Conservation (phyloP, 2,113 vertebrate genomes). For the Pedionomus torquatus region DNA sequence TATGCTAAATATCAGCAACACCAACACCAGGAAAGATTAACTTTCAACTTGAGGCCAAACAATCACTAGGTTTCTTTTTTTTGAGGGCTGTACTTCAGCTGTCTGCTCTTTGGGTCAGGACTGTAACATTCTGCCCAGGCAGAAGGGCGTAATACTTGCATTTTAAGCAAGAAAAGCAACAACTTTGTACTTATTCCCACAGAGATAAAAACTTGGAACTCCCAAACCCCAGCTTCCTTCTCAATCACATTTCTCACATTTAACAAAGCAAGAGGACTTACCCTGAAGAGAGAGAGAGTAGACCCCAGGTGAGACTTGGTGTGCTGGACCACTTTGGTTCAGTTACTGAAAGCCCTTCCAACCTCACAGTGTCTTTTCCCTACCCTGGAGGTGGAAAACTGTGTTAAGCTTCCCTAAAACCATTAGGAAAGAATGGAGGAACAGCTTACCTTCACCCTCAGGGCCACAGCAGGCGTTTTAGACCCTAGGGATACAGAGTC, state of each 20-base stretch:
- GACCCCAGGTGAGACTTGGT: background rate
- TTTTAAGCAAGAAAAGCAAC: background rate
- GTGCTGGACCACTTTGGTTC: background rate
- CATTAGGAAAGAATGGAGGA: background rate
- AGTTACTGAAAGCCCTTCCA: background rate
- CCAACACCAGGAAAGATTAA: background rate
- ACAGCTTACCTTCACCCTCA: background rate
- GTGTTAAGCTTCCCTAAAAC: background rate
- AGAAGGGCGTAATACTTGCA: background rate
- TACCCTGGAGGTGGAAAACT: background rate
- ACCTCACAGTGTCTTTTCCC: background rate
- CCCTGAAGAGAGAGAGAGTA: background rate
- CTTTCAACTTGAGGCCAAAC: background rate
- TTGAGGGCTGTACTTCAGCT: background rate
- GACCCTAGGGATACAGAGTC: background rate
- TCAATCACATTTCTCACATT: background rate
- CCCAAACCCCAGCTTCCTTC: background rate
- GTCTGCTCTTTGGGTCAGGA: background rate
- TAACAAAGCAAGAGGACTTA: background rate
- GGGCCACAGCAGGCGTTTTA: background rate
- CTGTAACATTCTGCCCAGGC: accelerated
- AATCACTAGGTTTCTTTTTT: too few relatives aligned
- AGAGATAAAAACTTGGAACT: accelerated
- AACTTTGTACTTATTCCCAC: background rate
- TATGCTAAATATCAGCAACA: background rate